phyloP scores from a whole-genome alignment of 2,113 vertebrate genomes.

The Sus scrofa region DNA sequence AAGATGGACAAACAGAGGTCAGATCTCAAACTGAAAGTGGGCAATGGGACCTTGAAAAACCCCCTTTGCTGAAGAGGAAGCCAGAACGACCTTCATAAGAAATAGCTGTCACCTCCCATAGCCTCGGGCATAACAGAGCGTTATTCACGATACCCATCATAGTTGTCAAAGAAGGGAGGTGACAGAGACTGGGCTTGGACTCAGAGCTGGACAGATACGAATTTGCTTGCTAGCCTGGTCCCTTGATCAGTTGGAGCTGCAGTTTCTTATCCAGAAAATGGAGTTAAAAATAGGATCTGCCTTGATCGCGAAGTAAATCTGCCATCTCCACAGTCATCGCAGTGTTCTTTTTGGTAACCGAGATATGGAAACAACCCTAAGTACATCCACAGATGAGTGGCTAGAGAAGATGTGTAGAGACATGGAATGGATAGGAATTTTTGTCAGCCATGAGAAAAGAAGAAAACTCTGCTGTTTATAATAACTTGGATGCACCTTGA shows the following conservation, averaged over 20 bases:
- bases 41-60: accelerated
- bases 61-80: not conserved
- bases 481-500: not conserved
- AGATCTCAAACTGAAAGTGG: not conserved
- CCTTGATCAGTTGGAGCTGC: not conserved
- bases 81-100: accelerated
- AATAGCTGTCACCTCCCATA: accelerated
- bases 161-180: not conserved
- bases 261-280: not conserved
- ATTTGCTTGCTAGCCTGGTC: not conserved
- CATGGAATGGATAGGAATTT: not conserved
- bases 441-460: not conserved
- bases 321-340: accelerated
- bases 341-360: not conserved
- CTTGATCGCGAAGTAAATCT: not conserved
- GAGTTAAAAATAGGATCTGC: not conserved
- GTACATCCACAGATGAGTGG: not conserved
- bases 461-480: not conserved
- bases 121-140: not conserved
- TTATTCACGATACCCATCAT: accelerated
- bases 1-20: not conserved
- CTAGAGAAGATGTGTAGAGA: not conserved
- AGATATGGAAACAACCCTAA: not conserved
- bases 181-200: not conserved
- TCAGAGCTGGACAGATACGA: not conserved